phyloP scores from a whole-genome alignment of 2,113 vertebrate genomes.

The Ceuthmochares aereus region DNA sequence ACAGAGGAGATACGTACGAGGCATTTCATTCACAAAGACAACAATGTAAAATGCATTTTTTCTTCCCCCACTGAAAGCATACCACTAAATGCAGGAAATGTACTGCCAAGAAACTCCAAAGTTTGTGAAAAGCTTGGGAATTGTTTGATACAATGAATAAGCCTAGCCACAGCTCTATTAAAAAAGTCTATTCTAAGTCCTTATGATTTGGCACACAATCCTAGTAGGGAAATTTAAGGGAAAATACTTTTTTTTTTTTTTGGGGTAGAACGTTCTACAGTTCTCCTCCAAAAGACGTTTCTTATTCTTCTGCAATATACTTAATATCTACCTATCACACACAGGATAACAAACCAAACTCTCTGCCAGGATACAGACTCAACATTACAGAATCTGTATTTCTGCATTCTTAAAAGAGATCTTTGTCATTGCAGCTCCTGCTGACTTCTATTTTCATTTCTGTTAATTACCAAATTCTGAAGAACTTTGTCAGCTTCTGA shows the following conservation, averaged over 20 bases:
- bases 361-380: not conserved
- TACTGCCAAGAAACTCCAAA: not conserved
- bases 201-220: not conserved
- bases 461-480: slow-evolving; percentile 20
- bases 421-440: not conserved
- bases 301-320: not conserved
- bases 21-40: not conserved
- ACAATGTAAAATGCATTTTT: not conserved
- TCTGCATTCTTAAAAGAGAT: not conserved
- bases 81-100: not conserved
- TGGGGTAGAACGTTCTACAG: not conserved
- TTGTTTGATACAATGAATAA: not conserved
- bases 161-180: not conserved
- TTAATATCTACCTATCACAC: not conserved
- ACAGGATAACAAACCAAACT: not conserved
- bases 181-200: not conserved
- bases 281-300: not conserved
- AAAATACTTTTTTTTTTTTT: not conserved
- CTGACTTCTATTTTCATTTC: slow-evolving; percentile 15
- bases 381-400: not conserved
- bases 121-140: not conserved
- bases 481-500: slow-evolving; percentile 43
- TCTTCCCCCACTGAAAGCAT: not conserved
- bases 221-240: not conserved
- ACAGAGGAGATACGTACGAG: not conserved